Evolutionary conservation across 1,140 invertebrate genomes (phyloP), one percentile per base, ranked within the genome.

Genomic region (Magallana ariakensis): DNA sequence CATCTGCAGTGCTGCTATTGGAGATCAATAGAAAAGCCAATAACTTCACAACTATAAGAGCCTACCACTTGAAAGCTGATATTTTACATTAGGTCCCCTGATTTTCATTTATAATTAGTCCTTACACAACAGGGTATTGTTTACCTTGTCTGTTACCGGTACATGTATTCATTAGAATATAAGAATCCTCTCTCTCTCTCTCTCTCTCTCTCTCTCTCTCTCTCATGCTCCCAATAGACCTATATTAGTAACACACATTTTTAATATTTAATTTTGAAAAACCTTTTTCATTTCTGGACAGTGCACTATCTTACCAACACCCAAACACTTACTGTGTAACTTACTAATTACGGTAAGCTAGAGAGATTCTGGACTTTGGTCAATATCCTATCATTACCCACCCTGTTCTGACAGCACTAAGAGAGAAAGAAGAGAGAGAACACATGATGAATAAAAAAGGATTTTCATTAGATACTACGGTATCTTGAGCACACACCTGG

Each of bases 1-100:
- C 66, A 75, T 75, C 66, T 75, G 66, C 66, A 75, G 66, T 75
- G 66, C 10, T 6, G 22, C 22, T 75, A 75, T 75, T 75, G 66
- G 66, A 75, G 66, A 75, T 75, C 66, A 22, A 75, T 75, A 75
- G 13, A 75, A 75, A 75, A 75, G 33, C 66, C 66, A 75, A 75
- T 75, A 75, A 75, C 33, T 33, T 11, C 33, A 46, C 33, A 75
- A 26, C 13, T 22, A 75, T 75, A 75, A 75, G 66, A 75, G 66
- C 22, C 11, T 33, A 26, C 33, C 66, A 33, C 22, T 75, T 75
- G 66, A 75, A 75, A 75, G 22, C 66, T 46, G 66, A 75, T 75
- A 75, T 75, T 19, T 75, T 75, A 26, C 33, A 26, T 75, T 33
- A 75, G 33, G 66, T 75, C 66, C 66, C 66, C 58, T 60, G 58